phyloP scores from a whole-genome alignment of 2,797 vertebrate species.

The Etheostoma nigrum region DNA sequence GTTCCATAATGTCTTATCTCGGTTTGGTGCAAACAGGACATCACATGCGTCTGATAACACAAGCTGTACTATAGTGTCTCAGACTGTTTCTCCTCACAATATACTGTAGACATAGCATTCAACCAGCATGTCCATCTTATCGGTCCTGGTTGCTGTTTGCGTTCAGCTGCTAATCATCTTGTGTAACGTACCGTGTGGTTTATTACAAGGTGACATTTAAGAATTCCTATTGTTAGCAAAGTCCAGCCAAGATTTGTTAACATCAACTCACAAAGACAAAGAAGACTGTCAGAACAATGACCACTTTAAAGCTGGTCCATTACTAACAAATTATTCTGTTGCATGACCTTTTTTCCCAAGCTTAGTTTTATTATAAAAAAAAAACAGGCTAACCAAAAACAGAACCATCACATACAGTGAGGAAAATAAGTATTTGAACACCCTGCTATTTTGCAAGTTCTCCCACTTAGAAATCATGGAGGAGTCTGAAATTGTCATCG shows the following conservation, averaged over 20 bases:
- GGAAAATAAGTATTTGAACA: too few relatives aligned
- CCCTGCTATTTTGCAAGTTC: too few relatives aligned
- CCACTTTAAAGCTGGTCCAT: neutral
- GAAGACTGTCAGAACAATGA: neutral
- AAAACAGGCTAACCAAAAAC: too few relatives aligned
- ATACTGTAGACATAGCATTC: neutral
- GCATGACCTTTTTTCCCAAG: too few relatives aligned
- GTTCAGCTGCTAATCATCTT: neutral
- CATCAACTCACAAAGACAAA: neutral
- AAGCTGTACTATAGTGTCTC: neutral
- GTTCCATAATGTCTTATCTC: constrained; percentile 28
- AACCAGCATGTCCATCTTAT: neutral
- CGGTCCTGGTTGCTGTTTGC: neutral
- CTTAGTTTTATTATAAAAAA: too few relatives aligned
- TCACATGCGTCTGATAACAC: constrained; percentile 31
- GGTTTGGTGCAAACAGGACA: constrained; percentile 12
- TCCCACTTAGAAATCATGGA: too few relatives aligned
- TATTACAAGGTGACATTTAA: neutral
- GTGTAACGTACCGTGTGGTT: neutral
- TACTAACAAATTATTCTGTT: neutral
- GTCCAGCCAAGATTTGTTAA: neutral
- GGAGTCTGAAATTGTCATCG: too few relatives aligned
- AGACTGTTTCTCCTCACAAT: neutral
- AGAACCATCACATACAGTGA: too few relatives aligned
- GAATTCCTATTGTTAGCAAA: neutral